phyloP scores from a whole-genome alignment of 2,113 vertebrate genomes.

The Pithys albifrons region DNA sequence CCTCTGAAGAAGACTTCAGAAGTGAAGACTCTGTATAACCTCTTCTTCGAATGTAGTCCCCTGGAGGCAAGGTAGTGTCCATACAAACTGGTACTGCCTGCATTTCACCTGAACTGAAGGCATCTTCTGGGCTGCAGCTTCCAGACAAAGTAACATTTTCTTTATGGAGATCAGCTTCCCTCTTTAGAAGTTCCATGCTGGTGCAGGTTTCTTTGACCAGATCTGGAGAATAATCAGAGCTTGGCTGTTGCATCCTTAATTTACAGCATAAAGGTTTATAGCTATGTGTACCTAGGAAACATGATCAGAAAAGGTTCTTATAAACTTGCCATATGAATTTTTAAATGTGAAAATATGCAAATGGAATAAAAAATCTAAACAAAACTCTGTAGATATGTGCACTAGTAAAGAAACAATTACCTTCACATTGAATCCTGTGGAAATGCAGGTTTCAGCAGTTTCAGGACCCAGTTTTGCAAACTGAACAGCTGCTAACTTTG shows the following conservation, averaged over 20 bases:
- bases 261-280: not conserved
- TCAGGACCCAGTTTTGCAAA: not conserved
- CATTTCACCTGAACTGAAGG: not conserved
- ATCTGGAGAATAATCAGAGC: not conserved
- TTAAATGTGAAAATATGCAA: not conserved
- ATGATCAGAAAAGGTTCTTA: not conserved
- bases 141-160: not conserved
- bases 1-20: slow-evolving; percentile 38
- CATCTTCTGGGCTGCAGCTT: not conserved
- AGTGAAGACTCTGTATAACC: not conserved
- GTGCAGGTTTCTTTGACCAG: not conserved
- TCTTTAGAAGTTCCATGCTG: not conserved
- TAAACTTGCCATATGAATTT: not conserved
- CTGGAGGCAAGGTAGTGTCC: not conserved
- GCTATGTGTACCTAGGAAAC: not conserved
- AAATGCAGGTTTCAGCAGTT: not conserved
- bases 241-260: slow-evolving; percentile 40
- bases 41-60: not conserved
- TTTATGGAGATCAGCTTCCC: not conserved
- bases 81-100: not conserved
- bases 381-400: not conserved
- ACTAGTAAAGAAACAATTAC: not conserved
- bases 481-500: not conserved
- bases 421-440: not conserved
- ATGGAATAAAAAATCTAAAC: not conserved